Evolutionary conservation across 2,888 invertebrate species (phyloP), one percentile per base, ranked within the genome.

Genomic region (Nudaria mundana): DNA sequence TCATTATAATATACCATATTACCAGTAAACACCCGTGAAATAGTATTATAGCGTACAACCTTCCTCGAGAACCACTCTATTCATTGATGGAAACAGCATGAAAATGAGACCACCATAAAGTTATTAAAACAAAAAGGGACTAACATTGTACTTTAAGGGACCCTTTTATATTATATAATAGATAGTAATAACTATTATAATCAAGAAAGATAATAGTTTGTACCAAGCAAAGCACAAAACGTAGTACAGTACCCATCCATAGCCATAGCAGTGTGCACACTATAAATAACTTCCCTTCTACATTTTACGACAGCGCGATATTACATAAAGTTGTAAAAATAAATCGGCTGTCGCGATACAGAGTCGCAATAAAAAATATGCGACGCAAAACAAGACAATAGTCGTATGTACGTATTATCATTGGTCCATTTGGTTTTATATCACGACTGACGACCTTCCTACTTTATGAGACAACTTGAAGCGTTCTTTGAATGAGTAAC

Each of bases 341-440:
- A 65, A 67, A 61, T 63, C 63, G 56, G 54, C 54, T 67, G 63
- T 51, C 48, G 53, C 63, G 60, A 66, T 66, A 66, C 64, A 65
- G 35, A 52, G 52, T 39, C 44, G 49, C 42, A 56, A 61, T 61
- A 68, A 67, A 68, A 68, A 68, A 69, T 64, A 66, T 64, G 58
- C 53, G 56, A 51, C 54, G 59, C 65, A 72, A 73, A 75, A 79
- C 77, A 80, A 70, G 67, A 70, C 71, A 67, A 63, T 66, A 70
- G 66, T 70, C 63, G 70, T 71, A 68, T 69, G 67, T 66, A 56
- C 67, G 64, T 63, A 76, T 81, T 82, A 79, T 78, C 61, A 76
- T 77, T 75, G 84, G 69, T 43, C 64, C 81, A 79, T 84, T 82
- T 77, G 71, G 56, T 81, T 82, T 84, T 83, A 82, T 74, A 65